phyloP scores from a whole-genome alignment of 2,797 vertebrate species.

The Onychomys torridus region DNA sequence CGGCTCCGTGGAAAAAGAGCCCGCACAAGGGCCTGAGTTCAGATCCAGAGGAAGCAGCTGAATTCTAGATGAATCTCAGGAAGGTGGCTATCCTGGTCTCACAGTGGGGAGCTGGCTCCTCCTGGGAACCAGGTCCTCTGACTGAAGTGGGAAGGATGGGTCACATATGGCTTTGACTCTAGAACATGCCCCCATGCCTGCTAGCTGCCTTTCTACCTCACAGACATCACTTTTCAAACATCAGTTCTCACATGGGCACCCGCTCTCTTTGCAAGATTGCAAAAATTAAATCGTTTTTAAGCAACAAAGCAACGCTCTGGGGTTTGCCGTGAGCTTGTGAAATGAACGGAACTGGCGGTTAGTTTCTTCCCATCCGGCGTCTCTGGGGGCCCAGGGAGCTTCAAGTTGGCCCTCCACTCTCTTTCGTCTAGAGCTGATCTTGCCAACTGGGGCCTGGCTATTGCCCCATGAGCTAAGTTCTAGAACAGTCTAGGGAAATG shows the following conservation, averaged over 20 bases:
- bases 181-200: neutral
- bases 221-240: neutral
- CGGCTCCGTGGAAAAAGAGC: neutral
- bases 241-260: constrained; percentile 47
- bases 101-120: neutral
- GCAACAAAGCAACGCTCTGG: constrained; percentile 78
- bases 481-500: neutral
- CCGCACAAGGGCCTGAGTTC: neutral
- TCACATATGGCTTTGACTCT: neutral
- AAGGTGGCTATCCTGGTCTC: neutral
- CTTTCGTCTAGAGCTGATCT: neutral
- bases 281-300: constrained; percentile 85
- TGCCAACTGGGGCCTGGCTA: neutral
- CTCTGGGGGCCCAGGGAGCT: constrained; percentile 48
- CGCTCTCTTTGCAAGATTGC: constrained; percentile 74
- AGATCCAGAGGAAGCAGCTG: neutral
- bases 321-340: constrained; percentile 82
- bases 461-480: neutral
- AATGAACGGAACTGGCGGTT: constrained; percentile 80
- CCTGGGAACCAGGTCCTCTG: rapidly evolving
- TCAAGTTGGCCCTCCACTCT: neutral
- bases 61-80: neutral
- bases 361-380: constrained; percentile 34
- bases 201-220: neutral
- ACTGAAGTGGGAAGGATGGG: too few relatives aligned